Base-by-base conservation (phyloP, 2,113 vertebrate genomes). In the Aptenodytes patagonicus region DNA sequence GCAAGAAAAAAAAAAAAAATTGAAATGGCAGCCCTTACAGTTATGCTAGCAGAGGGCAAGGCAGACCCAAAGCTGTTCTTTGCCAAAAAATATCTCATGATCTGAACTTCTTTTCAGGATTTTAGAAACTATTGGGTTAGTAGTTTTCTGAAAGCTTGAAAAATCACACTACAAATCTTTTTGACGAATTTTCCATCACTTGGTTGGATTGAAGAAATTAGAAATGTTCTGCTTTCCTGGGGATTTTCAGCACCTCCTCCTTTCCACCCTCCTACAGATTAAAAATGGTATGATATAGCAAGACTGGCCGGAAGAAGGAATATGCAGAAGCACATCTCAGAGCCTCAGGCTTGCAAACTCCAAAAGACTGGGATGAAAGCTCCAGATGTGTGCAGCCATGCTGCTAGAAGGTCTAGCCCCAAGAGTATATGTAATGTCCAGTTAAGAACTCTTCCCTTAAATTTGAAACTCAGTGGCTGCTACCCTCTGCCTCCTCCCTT, bases 371-470 rank as follows among this genome's bases (percentile, higher is more conserved):
- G 49, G 36, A 29, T 83, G 58, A 66, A 94, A 83, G 2, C 32
- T 73, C 26, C 55, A 54, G 55, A 24, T 0, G 0, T 0, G 1
- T 29, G 34, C 32, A 80, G 21, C 16, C 2, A 0, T 13, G 11
- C 6, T 21, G 1, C 36, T 73, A 51, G 44, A 66, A 70, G 6
- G 14, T 28, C 18, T 29, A 85, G 29, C 20, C 38, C 19, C 29
- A 51, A 73, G 34, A 42, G 2, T 38, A 11, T 0, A 2, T 3
- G 3, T 4, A n/a, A 38, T 7, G 15, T 11, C 42, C 49, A 28
- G 3, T 7, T 13, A 31, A 51, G 42, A 91, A 88, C 32, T 58
- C 36, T 38, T 54, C 31, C 28, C 32, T 86, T 68, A 26, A 38
- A 34, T 73, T 4, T 70, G 19, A 34, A 83, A 47, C 9, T 71